A percentile compares a stretch with the other conserved stretches of the same genome.
phyloP scores from a whole-genome alignment of 2,888 invertebrate genomes.

The Drosophila peninsularis region DNA sequence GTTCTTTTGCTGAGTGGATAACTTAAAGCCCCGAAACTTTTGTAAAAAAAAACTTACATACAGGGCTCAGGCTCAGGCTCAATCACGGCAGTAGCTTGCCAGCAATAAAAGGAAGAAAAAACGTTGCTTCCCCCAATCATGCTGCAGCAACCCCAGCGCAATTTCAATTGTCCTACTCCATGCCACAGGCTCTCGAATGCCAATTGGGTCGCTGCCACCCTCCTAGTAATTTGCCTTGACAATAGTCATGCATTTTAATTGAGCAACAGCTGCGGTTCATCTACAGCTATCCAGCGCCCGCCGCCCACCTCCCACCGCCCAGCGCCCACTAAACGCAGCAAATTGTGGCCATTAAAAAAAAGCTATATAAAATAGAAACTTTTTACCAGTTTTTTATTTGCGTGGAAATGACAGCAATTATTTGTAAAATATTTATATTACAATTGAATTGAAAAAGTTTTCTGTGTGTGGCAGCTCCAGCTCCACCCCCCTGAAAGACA shows the following conservation, averaged over 20 bases:
- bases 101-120: conserved; percentile 1
- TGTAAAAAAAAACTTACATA: conserved; percentile 60
- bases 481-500: neutral
- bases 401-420: conserved; percentile 66
- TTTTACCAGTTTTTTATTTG: conserved; percentile 48
- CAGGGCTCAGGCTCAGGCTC: conserved; percentile 55
- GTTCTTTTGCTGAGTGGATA: conserved; percentile 66
- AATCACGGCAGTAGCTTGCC: conserved; percentile 46
- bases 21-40: conserved; percentile 60
- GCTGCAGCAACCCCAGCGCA: conserved; percentile 37
- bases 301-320: neutral
- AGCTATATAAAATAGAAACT: conserved; percentile 72
- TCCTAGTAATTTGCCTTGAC: conserved; percentile 70
- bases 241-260: conserved; percentile 79
- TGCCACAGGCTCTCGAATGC: conserved; percentile 7
- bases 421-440: conserved; percentile 80
- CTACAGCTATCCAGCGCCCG: conserved; percentile 18
- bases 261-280: conserved; percentile 78
- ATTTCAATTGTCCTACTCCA: conserved; percentile 70
- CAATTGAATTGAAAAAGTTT: conserved; percentile 81
- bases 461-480: conserved; percentile 61
- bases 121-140: conserved; percentile 6
- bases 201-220: conserved; percentile 44
- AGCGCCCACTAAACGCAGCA: conserved; percentile 69
- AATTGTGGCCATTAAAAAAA: conserved; percentile 74